These are phyloP conservation scores for Pollachius pollachius DNA, from an alignment of 2,113 vertebrate species.

Conservation along the genomic window DNA sequence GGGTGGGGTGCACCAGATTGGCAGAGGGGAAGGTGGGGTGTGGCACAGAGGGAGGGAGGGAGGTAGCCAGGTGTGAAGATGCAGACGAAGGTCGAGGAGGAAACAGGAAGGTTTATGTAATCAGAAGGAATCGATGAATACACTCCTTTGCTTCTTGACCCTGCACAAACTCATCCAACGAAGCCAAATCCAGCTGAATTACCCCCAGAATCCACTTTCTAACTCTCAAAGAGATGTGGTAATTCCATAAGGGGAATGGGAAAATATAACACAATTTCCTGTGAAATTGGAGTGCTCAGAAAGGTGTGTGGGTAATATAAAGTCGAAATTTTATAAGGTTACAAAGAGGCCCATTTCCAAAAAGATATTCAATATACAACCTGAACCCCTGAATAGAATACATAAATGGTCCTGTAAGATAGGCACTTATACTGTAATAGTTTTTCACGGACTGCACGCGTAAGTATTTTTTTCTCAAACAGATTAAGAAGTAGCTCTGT, in stretches of 20 bases:
- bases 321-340: no score
- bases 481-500: no score
- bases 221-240: neutral
- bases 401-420: neutral
- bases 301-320: neutral
- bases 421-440: neutral
- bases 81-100: neutral
- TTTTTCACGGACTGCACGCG: neutral
- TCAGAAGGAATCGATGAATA: no score
- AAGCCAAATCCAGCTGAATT: neutral
- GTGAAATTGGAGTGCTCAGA: neutral
- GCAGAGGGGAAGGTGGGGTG: slow-evolving; percentile 11
- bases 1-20: neutral
- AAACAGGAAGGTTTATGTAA: slow-evolving; percentile 1
- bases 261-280: neutral
- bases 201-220: neutral
- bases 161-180: slow-evolving; percentile 16
- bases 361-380: no score
- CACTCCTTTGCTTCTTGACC: no score
- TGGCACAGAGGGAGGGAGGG: neutral
- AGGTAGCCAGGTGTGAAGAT: no score
- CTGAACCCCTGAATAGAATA: neutral
- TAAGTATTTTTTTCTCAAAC: no score
- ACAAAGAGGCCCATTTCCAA: no score
- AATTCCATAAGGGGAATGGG: neutral